Evolutionary conservation across 2,113 vertebrate genomes (phyloP).

Genomic region (Calonectris borealis): DNA sequence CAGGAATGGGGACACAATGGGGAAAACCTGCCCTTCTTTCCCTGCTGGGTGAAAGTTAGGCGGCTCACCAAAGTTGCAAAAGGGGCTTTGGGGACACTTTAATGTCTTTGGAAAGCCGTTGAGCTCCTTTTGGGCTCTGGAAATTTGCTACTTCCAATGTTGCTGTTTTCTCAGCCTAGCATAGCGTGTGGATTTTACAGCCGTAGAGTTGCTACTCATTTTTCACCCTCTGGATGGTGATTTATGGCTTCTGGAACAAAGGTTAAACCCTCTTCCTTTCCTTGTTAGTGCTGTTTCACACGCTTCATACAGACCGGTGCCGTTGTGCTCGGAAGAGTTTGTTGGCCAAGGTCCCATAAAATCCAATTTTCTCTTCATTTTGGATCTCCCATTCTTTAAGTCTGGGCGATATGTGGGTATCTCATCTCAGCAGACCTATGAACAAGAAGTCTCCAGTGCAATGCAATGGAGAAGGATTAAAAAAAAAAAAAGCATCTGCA

Average conservation of each 20-base stretch:
- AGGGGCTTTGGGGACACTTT: neutral
- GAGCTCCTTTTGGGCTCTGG: neutral
- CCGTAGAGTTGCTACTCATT: neutral
- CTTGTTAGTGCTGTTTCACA: conserved; percentile 10
- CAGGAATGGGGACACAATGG: neutral
- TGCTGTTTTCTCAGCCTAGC: neutral
- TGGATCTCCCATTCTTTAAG: neutral
- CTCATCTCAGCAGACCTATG: neutral
- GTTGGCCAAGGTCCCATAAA: neutral
- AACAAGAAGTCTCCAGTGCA: neutral
- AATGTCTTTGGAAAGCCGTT: neutral
- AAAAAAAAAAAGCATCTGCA: neutral
- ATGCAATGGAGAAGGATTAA: neutral
- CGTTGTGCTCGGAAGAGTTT: neutral
- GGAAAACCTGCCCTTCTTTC: neutral
- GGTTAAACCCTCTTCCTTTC: conserved; percentile 26
- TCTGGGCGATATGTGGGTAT: neutral
- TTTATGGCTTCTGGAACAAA: conserved; percentile 19
- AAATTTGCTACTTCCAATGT: neutral
- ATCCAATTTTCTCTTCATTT: neutral
- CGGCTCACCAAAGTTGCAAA: neutral
- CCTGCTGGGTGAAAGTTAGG: neutral
- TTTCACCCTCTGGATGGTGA: conserved; percentile 6
- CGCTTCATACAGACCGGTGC: neutral
- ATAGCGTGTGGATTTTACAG: neutral